Evolutionary conservation across 2,888 invertebrate species (phyloP), one percentile per base, ranked within the genome.

Genomic region (Rhyacophila evoluta): DNA sequence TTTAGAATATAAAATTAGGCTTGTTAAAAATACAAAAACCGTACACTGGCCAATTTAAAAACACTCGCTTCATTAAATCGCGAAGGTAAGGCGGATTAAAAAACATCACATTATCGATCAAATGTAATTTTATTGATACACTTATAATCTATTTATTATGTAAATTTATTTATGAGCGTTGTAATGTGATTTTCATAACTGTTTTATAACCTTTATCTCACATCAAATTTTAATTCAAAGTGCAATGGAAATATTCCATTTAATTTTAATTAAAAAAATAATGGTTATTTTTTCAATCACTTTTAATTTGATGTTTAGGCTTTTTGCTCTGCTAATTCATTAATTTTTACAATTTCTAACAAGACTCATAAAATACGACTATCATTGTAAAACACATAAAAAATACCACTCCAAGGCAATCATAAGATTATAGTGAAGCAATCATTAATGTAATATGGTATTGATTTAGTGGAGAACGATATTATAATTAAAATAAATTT

Each of bases 141-240:
- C 15, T 25, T 55, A 19, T 55, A 55, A 55, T 55, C 55, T 55
- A 19, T 55, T 55, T 55, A 55, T 55, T 55, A 55, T 55, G 55
- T 19, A 55, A 55, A 55, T 55, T 55, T 55, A 55, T 55, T 55
- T 55, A 55, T 19, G 25, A 55, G 55, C 15, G 15, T 25, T 55
- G 25, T 55, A 55, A 55, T 55, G 55, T 55, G 55, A 55, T 55
- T 55, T 55, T 55, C 55, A 25, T 55, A 55, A 55, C 55, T 12
- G 55, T 55, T 55, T 55, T 55, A 55, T 55, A 55, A 55, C 55
- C 55, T 55, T 55, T 55, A 55, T 55, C 55, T 55, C 55, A 19
- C 55, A 19, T 55, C 19, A 19, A 25, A 55, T 55, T 55, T 55
- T 55, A 55, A 55, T 55, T 55, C 19, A 19, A 55, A 55, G 55